Conservation (phyloP, 1,140 invertebrate species). For the Lysiphlebus fabarum region DNA sequence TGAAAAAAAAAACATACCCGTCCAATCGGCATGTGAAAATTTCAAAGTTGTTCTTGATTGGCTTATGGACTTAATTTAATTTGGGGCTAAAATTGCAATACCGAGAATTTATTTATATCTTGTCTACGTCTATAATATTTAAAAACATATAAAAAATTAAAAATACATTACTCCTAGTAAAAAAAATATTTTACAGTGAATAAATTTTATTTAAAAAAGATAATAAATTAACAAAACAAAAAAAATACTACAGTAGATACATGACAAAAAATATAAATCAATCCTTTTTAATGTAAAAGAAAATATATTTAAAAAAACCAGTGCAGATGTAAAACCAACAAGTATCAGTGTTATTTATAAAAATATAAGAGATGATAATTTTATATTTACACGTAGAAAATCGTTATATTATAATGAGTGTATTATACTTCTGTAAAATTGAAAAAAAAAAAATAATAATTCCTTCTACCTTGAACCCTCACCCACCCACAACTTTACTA, state of each 20-base stretch:
- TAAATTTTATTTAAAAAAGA: conserved; percentile 9
- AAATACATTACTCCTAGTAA: too few species aligned
- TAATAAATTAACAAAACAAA: conserved; percentile 9
- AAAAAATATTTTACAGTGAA: too few species aligned
- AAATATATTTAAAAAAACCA: conserved; percentile 28
- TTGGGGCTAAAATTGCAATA: too few species aligned
- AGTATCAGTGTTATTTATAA: conserved; percentile 42
- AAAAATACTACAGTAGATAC: conserved; percentile 7
- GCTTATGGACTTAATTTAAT: too few species aligned
- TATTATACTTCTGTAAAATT: conserved; percentile 48
- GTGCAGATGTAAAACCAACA: conserved; percentile 32
- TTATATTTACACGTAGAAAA: conserved; percentile 50
- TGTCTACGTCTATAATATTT: too few species aligned
- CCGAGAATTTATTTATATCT: too few species aligned
- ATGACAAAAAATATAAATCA: conserved; percentile 1
- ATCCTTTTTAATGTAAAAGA: conserved; percentile 14
- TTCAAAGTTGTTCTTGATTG: too few species aligned
- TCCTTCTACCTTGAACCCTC: conserved; percentile 22
- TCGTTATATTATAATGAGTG: conserved; percentile 46
- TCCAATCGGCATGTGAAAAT: too few species aligned
- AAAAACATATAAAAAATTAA: too few species aligned
- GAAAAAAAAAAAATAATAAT: conserved; percentile 25
- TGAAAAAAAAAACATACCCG: too few species aligned
- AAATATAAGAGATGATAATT: conserved; percentile 54
- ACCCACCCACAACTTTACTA: conserved; percentile 29